These are phyloP conservation scores for Corvus moneduloides DNA, from an alignment of 2,113 vertebrate genomes.

Conservation along the genomic window DNA sequence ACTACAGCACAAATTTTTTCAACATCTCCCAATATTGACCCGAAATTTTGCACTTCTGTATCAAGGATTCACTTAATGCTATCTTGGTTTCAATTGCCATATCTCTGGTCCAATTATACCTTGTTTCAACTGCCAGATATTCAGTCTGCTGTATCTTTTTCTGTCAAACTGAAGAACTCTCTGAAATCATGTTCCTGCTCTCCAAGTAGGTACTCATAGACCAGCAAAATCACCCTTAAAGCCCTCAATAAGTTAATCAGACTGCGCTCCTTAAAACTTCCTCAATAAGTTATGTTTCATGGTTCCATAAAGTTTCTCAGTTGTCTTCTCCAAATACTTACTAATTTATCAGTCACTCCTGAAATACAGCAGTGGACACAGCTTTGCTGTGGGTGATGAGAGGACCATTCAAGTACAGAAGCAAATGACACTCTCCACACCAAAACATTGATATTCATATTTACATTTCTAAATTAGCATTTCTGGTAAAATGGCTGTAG, in stretches of 20 bases:
- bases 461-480: not conserved
- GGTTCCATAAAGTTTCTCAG: not conserved
- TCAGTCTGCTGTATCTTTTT: not conserved
- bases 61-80: not conserved
- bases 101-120: not conserved
- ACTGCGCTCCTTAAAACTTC: not conserved
- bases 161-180: not conserved
- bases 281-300: not conserved
- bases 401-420: not conserved
- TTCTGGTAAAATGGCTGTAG: not conserved
- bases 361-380: not conserved
- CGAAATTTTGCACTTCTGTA: not conserved
- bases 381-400: not conserved
- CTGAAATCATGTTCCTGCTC: not conserved
- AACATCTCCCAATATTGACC: not conserved
- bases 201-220: not conserved
- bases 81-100: not conserved
- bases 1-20: not conserved
- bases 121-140: not conserved
- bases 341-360: not conserved
- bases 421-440: fast-evolving
- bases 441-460: not conserved
- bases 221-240: not conserved
- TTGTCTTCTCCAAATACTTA: not conserved
- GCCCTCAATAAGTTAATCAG: not conserved